Evolutionary conservation across 2,888 invertebrate species (phyloP), one percentile per base, ranked within the genome.

Genomic region (Apamea crenata): DNA sequence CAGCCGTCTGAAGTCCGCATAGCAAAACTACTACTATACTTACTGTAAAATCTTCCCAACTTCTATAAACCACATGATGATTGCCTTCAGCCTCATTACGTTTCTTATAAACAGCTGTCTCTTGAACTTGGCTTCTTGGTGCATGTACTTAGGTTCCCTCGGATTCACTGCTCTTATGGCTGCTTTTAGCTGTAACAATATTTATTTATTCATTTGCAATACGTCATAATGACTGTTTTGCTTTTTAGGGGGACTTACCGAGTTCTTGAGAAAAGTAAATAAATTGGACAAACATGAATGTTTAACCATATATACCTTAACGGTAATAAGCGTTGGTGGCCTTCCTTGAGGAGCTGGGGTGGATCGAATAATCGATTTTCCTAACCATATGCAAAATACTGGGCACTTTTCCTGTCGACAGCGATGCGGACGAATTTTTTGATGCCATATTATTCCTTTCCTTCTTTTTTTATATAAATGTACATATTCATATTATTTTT

Each of bases 111-210:
- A 99, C 74, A 99, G 97, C 93, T 99, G 99, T 87, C 99, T 97
- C 95, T 99, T 99, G 95, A 99, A 99, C 94, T 99, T 99, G 2
- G 99, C 98, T 93, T 99, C 99, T 87, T 98, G 98, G 91, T 99
- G 98, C 98, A 99, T 99, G 92, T 99, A 99, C 94, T 99, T 99
- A 76, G 98, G 98, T 95, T 99, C 99, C 90, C 98, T 98, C 0
- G 99, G 99, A 95, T 99, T 99, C 67, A 99, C 97, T 4, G 99
- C 99, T 85, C 99, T 97, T 78, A 99, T 97, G 73, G 99, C 98
- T n/a, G 99, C 99, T 93, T 99, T 98, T 32, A 98, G 92, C 97
- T 98, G 93, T 12, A 90, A 91, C 18, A 75, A 56, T 40, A 56
- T 56, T 7, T 0, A 0, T 47, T 47, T 3, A 21, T 47, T 44